Evolutionary conservation across 2,888 invertebrate species (phyloP), one percentile per base, ranked within the genome.

Genomic region (Agrilus mali): DNA sequence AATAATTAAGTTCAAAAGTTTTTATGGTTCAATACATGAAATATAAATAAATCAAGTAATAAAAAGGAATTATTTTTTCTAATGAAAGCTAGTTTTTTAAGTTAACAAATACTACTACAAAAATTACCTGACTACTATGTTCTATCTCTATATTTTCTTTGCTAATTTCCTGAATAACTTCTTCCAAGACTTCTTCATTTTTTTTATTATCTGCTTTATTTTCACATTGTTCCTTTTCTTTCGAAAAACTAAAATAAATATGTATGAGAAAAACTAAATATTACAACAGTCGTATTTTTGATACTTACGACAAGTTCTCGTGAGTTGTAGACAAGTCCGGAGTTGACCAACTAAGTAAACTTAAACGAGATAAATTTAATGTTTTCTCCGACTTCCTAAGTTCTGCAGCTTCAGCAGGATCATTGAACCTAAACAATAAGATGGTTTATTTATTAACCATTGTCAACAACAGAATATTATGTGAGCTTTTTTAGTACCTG

Each of bases 371-470:
- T 53, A 89, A 75, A 69, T 86, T 86, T 55, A 75, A 72, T 41
- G 81, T 80, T 15, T 80, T 78, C 47, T 74, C 73, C 47, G 81
- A 80, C 60, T 81, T 84, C 20, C 87, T 74, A 50, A 89, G 68
- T 63, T 86, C 84, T 33, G 88, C 89, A 2, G 88, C 89, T 61
- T 89, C 89, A 1, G 79, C 86, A 10, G 90, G 90, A 71, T 90
- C 87, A 68, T 89, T 90, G 67, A 87, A 90, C 34, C 90, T 83
- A 43, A 32, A 16, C 36, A 36, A 36, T 13, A 42, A 32, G 14
- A 20, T 31, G 4, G 8, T 17, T 22, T n/a, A 20, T 36, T 22
- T 40, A 14, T 13, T 35, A 35, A n/a, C n/a, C n/a, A n/a, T n/a
- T n/a, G n/a, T 14, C 16, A 4, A n/a, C 7, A 15, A 35, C 13